Percentiles rank a stretch among this genome's conserved stretches.
Evolutionary conservation across 2,888 invertebrate genomes (phyloP).

Genomic region (Branchellion lobata): DNA sequence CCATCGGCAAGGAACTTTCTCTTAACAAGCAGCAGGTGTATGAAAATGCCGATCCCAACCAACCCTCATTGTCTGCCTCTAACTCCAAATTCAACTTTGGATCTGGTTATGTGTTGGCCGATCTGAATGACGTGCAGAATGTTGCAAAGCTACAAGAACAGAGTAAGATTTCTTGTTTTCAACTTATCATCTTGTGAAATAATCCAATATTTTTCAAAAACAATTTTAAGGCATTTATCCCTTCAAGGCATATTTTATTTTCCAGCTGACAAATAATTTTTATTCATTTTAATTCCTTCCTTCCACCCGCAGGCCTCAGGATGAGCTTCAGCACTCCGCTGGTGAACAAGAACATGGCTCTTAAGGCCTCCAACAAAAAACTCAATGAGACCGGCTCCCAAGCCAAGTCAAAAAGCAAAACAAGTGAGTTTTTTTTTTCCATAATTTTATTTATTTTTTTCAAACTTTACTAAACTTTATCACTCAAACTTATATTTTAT

Average conservation of each 20-base stretch:
- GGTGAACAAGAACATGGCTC: slow-evolving; percentile 1
- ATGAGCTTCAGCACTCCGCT: slow-evolving; percentile 22
- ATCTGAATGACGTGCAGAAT: slow-evolving; percentile 16
- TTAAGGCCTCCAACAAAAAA: slow-evolving; percentile 1
- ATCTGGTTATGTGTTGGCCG: slow-evolving; percentile 6
- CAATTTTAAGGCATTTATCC: no score
- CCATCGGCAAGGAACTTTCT: slow-evolving; percentile 9
- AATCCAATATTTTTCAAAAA: neutral
- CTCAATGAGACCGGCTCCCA: neutral
- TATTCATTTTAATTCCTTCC: no score
- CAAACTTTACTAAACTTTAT: no score
- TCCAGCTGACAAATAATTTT: no score
- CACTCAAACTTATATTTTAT: no score
- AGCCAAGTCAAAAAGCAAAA: neutral
- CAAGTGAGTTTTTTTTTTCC: neutral
- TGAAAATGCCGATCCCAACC: neutral
- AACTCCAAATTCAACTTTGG: neutral
- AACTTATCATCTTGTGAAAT: neutral
- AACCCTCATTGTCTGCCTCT: neutral
- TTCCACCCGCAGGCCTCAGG: neutral
- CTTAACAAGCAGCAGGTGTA: neutral
- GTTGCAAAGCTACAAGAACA: slow-evolving; percentile 22
- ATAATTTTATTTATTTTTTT: neutral
- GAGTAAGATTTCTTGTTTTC: slow-evolving; percentile 6
- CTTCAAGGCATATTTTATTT: no score